These are phyloP conservation scores for Trissolcus japonicus DNA, from an alignment of 2,888 invertebrate species.

Conservation along the genomic window DNA sequence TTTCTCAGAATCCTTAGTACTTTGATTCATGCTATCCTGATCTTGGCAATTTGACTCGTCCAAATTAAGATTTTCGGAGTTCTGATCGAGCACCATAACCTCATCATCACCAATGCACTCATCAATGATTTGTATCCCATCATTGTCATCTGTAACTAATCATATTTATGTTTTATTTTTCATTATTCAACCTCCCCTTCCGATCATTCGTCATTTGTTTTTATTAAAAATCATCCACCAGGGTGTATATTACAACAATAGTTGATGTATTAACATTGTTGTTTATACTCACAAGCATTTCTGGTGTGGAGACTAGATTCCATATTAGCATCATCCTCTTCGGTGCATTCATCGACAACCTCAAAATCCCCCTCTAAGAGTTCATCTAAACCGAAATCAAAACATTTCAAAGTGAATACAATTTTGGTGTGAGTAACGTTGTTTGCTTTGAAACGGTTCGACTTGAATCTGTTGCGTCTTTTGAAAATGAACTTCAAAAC, in stretches of 20 bases:
- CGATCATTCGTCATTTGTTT: too few relatives aligned
- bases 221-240: too few relatives aligned
- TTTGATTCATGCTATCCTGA: neutral
- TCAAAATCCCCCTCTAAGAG: slow-evolving; percentile 68
- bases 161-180: neutral
- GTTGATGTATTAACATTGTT: too few relatives aligned
- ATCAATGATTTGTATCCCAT: slow-evolving; percentile 37
- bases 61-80: neutral
- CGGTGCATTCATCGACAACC: slow-evolving; percentile 66
- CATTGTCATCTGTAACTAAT: slow-evolving; percentile 11
- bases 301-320: slow-evolving; percentile 1
- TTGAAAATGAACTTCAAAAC: too few relatives aligned
- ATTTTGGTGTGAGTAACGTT: too few relatives aligned
- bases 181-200: too few relatives aligned
- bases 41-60: neutral
- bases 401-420: neutral
- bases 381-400: slow-evolving; percentile 59
- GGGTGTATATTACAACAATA: too few relatives aligned
- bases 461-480: too few relatives aligned
- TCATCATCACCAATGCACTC: slow-evolving; percentile 56
- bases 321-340: slow-evolving; percentile 60
- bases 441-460: too few relatives aligned
- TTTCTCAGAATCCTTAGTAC: slow-evolving; percentile 4
- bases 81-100: slow-evolving; percentile 12
- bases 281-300: slow-evolving; percentile 12